Evolutionary conservation across 2,888 invertebrate genomes (phyloP).

Genomic region (Agriotes lineatus): DNA sequence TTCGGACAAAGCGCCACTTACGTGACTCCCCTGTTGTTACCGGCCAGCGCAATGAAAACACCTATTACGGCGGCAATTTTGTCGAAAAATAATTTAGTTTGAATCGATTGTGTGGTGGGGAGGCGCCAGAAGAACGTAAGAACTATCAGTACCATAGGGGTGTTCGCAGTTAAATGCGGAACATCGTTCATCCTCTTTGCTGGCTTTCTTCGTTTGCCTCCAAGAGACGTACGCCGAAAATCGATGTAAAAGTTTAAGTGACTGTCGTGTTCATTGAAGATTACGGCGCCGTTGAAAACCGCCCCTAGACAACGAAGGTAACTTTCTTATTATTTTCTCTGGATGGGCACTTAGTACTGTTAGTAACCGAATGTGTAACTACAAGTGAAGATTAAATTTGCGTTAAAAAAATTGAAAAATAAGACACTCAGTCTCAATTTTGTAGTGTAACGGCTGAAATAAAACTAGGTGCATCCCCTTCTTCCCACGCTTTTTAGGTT

Average conservation of each 20-base stretch:
- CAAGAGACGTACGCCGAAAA: neutral
- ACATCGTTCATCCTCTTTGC: slow-evolving; percentile 14
- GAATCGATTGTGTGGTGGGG: slow-evolving; percentile 41
- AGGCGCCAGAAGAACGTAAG: slow-evolving; percentile 37
- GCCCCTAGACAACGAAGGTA: no score
- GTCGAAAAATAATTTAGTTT: slow-evolving; percentile 31
- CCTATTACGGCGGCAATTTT: slow-evolving; percentile 23
- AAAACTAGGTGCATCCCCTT: no score
- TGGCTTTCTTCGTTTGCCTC: slow-evolving; percentile 12
- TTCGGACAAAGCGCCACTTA: neutral
- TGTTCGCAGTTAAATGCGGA: slow-evolving; percentile 31
- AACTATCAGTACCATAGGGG: slow-evolving; percentile 40
- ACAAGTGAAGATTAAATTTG: no score
- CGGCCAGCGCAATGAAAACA: slow-evolving; percentile 4
- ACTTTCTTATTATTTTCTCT: no score
- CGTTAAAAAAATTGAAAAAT: no score
- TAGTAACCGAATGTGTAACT: no score
- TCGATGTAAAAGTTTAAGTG: neutral
- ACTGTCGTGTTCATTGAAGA: no score
- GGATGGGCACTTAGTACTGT: no score
- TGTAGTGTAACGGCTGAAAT: no score
- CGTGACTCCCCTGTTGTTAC: neutral
- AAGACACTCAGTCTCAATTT: no score
- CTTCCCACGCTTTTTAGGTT: no score
- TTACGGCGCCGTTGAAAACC: no score